Base-by-base conservation (phyloP, 1,140 invertebrate species). In the Orchesella cincta region DNA sequence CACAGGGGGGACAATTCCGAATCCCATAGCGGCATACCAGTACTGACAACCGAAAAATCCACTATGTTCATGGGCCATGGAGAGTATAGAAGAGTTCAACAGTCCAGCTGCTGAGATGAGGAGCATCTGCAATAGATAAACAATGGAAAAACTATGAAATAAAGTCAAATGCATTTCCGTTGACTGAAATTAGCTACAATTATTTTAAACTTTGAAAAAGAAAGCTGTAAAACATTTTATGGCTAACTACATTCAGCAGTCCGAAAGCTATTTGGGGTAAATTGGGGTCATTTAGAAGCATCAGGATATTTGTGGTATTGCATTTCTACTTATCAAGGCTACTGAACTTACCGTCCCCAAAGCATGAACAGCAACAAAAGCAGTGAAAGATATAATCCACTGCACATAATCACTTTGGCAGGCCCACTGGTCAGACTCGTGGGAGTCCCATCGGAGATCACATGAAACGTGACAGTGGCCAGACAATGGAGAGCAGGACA, bases 61-160 rank as follows among this genome's bases (percentile, higher is more conserved):
- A 54, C 76, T 62, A 62, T 82, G 81, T 33, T 82, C 81, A 57
- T 82, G 81, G 14, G 76, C 64, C 76, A 80, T 79, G 1, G 75
- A 80, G 2, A 79, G 26, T 52, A 79, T 71, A 12, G 80, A 77
- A 0, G 80, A 75, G 62, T 81, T 78, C 70, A 82, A 54, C 70
- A 82, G 64, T 26, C 77, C 79, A 73, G 79, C 81, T 80, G 81
- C 77, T 20, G 81, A 76, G 70, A 82, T 82, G 26, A 82, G 31
- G 0, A 82, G 74, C 81, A 82, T 82, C 81, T 82, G 79, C 12
- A 46, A 80, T 28, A 74, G 34, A 52, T 51, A n/a, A n/a, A n/a
- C n/a, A n/a, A n/a, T n/a, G n/a, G n/a, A n/a, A n/a, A n/a, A n/a
- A n/a, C n/a, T n/a, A n/a, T n/a, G n/a, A n/a, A n/a, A n/a, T n/a